Evolutionary conservation across 1,140 invertebrate genomes (phyloP).

Genomic region (Penaeus japonicus): DNA sequence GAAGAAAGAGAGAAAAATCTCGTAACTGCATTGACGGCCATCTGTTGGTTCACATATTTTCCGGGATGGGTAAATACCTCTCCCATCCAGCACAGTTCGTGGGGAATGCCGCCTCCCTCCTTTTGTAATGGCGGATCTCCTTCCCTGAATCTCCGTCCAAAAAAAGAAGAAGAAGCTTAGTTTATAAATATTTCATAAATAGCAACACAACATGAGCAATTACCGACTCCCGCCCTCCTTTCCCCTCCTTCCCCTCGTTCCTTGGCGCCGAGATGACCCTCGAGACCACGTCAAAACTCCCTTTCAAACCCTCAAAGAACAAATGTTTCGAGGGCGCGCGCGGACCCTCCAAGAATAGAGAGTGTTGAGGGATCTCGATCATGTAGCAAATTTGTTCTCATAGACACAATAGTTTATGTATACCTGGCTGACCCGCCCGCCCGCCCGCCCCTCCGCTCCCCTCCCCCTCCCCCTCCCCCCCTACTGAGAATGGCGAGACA

Average conservation of each 20-base stretch:
- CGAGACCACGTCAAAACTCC: background rate
- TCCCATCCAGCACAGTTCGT: too few species aligned
- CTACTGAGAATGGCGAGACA: background rate
- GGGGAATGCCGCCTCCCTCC: too few species aligned
- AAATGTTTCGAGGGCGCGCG: background rate
- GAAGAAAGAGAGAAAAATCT: too few species aligned
- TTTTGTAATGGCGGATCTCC: too few species aligned
- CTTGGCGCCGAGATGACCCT: background rate
- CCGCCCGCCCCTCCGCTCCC: background rate
- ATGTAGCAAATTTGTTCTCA: conserved; percentile 50
- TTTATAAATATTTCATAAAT: too few species aligned
- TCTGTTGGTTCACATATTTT: too few species aligned
- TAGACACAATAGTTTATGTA: conserved; percentile 25
- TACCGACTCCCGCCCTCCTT: background rate
- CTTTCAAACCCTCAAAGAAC: too few species aligned
- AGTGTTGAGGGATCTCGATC: conserved; percentile 23
- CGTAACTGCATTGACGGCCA: too few species aligned
- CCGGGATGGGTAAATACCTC: too few species aligned
- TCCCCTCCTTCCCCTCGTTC: background rate
- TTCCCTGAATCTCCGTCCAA: too few species aligned
- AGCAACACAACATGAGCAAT: too few species aligned
- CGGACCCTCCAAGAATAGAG: background rate
- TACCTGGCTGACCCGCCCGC: background rate
- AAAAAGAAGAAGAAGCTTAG: too few species aligned
- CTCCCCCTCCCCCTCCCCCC: background rate